Conservation (phyloP, 2,113 vertebrate species). For the Lepus americanus region DNA sequence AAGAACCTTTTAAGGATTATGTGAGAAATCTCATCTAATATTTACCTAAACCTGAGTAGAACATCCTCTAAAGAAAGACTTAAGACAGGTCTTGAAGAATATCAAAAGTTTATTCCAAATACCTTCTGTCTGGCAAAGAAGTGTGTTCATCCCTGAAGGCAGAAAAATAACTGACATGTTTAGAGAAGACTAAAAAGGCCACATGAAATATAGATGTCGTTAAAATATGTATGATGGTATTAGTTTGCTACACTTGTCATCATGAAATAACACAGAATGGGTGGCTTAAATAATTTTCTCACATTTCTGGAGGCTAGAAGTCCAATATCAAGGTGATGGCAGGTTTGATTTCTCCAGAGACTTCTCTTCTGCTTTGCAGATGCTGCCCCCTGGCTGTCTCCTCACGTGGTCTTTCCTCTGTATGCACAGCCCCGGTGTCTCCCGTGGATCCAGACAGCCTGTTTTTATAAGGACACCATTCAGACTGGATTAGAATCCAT, state of each 20-base stretch:
- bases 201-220: slow-evolving; percentile 7
- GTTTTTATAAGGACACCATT: neutral
- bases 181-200: neutral
- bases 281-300: neutral
- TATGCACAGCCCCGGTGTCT: neutral
- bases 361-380: neutral
- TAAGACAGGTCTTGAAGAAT: neutral
- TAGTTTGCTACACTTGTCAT: neutral
- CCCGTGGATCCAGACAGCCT: neutral
- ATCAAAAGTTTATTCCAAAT: neutral
- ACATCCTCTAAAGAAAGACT: neutral
- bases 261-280: neutral
- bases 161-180: neutral
- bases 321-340: neutral
- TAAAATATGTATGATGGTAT: neutral
- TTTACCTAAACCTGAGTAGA: neutral
- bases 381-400: neutral
- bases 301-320: neutral
- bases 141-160: neutral
- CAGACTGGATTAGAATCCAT: neutral
- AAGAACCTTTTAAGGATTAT: neutral
- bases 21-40: neutral
- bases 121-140: neutral
- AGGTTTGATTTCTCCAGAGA: neutral
- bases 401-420: neutral